Evolutionary conservation across 2,797 vertebrate species (phyloP), one percentile per base, ranked within the genome.

Genomic region (Sandelia bainsii): DNA sequence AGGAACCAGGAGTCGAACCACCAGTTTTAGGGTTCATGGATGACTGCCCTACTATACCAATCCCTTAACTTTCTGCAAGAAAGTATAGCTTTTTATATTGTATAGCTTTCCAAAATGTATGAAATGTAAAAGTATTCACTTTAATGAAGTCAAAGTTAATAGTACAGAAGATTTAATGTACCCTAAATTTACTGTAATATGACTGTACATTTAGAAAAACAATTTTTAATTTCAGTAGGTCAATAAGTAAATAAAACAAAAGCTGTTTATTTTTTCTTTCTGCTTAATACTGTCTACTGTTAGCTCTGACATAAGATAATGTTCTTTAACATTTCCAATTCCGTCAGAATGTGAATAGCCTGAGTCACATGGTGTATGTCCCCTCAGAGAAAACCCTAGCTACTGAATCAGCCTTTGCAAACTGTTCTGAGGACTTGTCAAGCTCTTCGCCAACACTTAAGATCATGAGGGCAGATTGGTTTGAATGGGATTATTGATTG

Each of bases 401-500:
- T 81, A 51, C 27, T 76, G 72, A 74, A 74, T 70, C 39, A 58
- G 56, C 71, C 62, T 51, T 22, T 71, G 25, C 19, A 66, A 56
- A 54, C 3, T 20, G 32, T 63, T 74, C 20, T 57, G 25, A 69
- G 20, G 40, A 51, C 57, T 80, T 63, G 59, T 81, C 72, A 62
- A 60, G 34, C 40, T 63, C 71, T 82, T 79, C 9, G 12, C 78
- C 63, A 80, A 56, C 59, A 45, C 66, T 86, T 7, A 46, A 78
- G 68, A 87, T 87, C 79, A 85, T 75, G 69, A 78, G 84, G 78
- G 25, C 27, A 62, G 64, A 82, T 77, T 67, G 40, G 32, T 69
- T 75, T 87, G 70, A 90, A 84, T 83, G 40, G 53, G 64, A 56
- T 62, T 74, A 64, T 79, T 89, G 60, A 81, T 81, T 42, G 19